phyloP scores from a whole-genome alignment of 2,113 vertebrate species.

The cat (Felis catus) region DNA sequence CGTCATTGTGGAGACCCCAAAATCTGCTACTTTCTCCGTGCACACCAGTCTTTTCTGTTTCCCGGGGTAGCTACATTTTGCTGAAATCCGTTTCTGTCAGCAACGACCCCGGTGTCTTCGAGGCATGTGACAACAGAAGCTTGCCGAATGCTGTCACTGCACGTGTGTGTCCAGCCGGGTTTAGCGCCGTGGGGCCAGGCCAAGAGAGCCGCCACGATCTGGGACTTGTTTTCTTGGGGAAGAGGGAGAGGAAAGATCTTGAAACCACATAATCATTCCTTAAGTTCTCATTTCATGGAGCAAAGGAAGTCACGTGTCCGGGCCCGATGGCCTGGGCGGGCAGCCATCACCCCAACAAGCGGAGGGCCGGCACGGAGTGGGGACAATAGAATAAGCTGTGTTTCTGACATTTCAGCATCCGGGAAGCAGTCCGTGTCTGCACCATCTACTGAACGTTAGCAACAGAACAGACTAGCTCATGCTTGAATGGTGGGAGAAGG shows the following conservation, averaged over 20 bases:
- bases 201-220: fast-evolving
- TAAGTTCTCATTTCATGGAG: background rate
- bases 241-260: background rate
- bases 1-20: background rate
- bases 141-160: background rate
- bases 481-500: background rate
- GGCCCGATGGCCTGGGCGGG: background rate
- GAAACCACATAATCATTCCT: background rate
- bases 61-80: background rate
- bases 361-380: fast-evolving
- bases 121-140: background rate
- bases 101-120: background rate
- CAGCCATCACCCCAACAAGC: background rate
- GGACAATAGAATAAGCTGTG: fast-evolving
- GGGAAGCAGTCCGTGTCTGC: background rate
- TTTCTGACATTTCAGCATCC: too few species aligned
- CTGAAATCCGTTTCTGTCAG: background rate
- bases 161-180: fast-evolving
- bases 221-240: background rate
- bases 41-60: background rate
- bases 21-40: background rate
- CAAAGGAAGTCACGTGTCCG: background rate
- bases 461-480: background rate
- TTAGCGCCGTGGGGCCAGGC: fast-evolving
- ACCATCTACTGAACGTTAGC: background rate